Evolutionary conservation across 2,888 invertebrate genomes (phyloP).

Genomic region (Tenthredo mesomela): DNA sequence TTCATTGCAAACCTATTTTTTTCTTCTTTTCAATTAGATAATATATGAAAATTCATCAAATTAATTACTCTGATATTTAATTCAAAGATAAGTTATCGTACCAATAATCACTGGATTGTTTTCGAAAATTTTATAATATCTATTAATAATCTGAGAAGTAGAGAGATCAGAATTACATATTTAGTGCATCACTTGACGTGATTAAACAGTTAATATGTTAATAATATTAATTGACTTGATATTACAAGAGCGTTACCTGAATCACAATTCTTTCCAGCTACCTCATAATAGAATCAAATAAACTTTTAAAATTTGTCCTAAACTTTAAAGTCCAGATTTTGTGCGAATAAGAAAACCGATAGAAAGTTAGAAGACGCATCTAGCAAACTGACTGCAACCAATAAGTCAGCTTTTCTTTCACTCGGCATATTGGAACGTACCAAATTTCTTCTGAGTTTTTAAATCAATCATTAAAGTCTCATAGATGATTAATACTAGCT

Average conservation of each 20-base stretch:
- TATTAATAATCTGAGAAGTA: background rate
- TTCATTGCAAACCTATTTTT: background rate
- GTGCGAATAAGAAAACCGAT: constrained; percentile 7
- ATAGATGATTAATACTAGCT: background rate
- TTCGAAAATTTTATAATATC: background rate
- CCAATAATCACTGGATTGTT: background rate
- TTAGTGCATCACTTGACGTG: constrained; percentile 24
- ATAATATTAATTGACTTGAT: constrained; percentile 46
- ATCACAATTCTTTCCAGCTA: constrained; percentile 22
- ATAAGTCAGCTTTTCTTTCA: background rate
- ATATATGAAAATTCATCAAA: background rate
- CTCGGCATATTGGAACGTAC: background rate
- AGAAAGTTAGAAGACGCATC: background rate
- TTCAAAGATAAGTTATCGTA: background rate
- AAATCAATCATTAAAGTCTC: background rate
- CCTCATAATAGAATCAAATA: background rate
- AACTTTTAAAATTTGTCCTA: background rate
- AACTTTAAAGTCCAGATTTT: constrained; percentile 4
- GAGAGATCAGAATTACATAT: constrained; percentile 3
- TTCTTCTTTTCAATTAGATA: background rate
- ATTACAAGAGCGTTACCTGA: constrained; percentile 28
- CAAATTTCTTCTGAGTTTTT: background rate
- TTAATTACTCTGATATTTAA: background rate
- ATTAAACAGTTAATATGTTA: constrained; percentile 34
- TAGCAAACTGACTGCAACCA: background rate